Evolutionary conservation across 1,140 invertebrate genomes (phyloP), one percentile per base, ranked within the genome.

Genomic region (Drosophila nigrodunni): DNA sequence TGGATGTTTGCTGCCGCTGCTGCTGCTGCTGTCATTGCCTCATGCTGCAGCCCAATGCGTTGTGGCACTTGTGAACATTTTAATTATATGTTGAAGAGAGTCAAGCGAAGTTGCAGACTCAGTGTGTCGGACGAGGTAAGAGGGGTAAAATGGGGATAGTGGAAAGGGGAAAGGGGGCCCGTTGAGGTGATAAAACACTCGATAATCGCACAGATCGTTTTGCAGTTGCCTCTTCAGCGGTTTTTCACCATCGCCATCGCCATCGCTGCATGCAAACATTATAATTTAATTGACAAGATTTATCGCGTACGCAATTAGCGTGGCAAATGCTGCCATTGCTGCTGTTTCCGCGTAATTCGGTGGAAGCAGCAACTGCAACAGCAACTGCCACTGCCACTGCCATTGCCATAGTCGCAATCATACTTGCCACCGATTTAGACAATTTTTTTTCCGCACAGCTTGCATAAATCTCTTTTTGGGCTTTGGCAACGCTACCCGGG

Each of bases 201-300:
- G 80, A 91, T 91, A 91, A 91, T 91, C 89, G 81, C 77, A 78
- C 68, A 89, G 85, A 89, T 89, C 85, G 85, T 89, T 89, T 89
- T 89, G 86, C 81, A 80, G 75, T 50, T 85, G 74, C 86, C 77
- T 90, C 81, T 89, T 88, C 79, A 87, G 79, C 82, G 73, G 64
- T 77, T 87, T 87, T 80, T 66, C 30, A 47, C 49, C 70, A 73
- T 60, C 43, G 65, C 80, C 66, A 37, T 69, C 47, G 65, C 41
- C 79, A 81, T 85, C 64, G 66, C 72, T 78, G 78, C 82, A 89
- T 89, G 85, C 85, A 89, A 88, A 89, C 85, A 91, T 91, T 83
- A 91, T 91, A 91, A 91, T 91, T 91, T 91, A 91, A 91, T 91
- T 91, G 89, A 91, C 89, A 91, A 91, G 89, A 91, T 91, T 91